Conservation (phyloP, 2,113 vertebrate genomes). For the Stegostoma tigrinum region DNA sequence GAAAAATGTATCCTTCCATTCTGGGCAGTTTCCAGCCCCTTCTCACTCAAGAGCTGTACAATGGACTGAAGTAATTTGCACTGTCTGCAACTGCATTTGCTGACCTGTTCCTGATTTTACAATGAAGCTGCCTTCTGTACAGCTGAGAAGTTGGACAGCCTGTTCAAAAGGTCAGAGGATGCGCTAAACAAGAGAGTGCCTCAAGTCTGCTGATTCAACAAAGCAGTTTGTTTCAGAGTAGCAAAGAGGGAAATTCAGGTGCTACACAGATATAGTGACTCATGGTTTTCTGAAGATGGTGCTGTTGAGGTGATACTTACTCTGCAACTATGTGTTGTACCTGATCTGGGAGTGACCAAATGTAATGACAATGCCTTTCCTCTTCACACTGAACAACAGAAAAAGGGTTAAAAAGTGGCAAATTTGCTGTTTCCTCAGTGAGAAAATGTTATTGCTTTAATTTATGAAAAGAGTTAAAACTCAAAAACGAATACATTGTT, state of each 20-base stretch:
- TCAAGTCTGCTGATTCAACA: neutral
- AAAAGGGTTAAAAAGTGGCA: neutral
- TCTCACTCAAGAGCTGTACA: neutral
- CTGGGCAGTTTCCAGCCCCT: no score
- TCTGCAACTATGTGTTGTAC: neutral
- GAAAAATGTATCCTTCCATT: no score
- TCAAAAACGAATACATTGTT: neutral
- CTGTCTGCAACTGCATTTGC: neutral
- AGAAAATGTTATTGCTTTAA: neutral
- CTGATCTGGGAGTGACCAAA: neutral
- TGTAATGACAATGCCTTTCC: neutral
- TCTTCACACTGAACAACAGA: neutral
- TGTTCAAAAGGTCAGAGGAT: neutral
- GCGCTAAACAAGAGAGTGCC: neutral
- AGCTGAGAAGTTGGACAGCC: neutral
- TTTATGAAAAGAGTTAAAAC: neutral
- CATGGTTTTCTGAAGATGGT: neutral
- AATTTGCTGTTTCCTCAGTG: neutral
- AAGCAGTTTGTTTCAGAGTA: neutral
- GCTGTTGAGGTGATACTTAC: neutral
- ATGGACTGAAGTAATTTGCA: neutral
- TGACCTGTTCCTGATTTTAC: neutral
- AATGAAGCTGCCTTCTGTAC: neutral
- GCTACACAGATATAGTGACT: neutral
- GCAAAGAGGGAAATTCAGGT: neutral